Evolutionary conservation across 2,113 vertebrate genomes (phyloP), one percentile per base, ranked within the genome.

Genomic region (Gobius niger): DNA sequence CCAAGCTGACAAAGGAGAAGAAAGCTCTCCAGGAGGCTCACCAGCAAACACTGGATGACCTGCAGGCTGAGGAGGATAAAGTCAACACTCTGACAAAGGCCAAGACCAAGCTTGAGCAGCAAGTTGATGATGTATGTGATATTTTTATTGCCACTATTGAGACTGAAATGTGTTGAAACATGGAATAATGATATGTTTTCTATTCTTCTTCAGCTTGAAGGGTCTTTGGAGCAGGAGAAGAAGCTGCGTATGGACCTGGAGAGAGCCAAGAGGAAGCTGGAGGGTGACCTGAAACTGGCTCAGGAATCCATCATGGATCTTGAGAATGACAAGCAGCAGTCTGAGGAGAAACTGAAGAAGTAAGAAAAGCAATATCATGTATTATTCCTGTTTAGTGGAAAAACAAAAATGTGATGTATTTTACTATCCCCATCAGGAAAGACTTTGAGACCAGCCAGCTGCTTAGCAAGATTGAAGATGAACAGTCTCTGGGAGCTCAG

Each of bases 161-260:
- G 24, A 34, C 24, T 34, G 24, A 34, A 34, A 34, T 34, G 2
- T 34, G 24, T 34, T 34, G 5, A 10, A 63, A 62, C 54, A 1
- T 51, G 16, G 14, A 19, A 54, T 54, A 54, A 11, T 54, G 9
- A 12, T 54, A 12, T 9, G 6, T 6, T 24, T 11, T 0, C 47
- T 18, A 2, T 6, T 19, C 2, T 16, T 76, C 44, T 65, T 18
- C 44, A 96, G 94, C 81, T 93, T 71, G 94, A 96, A 83, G 93
- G 85, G 42, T 93, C 93, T 63, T 84, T 95, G 50, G 94, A 96
- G 70, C 93, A 95, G 73, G 95, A 96, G 83, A 95, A 93, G 86
- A 95, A 95, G 84, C 85, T 93, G 0, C 90, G 92, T 3, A 82
- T 95, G 85, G 94, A 96, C 78, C 91, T 95, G 79, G 93, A 95